phyloP scores from a whole-genome alignment of 2,113 vertebrate genomes.

The Strigops habroptila region DNA sequence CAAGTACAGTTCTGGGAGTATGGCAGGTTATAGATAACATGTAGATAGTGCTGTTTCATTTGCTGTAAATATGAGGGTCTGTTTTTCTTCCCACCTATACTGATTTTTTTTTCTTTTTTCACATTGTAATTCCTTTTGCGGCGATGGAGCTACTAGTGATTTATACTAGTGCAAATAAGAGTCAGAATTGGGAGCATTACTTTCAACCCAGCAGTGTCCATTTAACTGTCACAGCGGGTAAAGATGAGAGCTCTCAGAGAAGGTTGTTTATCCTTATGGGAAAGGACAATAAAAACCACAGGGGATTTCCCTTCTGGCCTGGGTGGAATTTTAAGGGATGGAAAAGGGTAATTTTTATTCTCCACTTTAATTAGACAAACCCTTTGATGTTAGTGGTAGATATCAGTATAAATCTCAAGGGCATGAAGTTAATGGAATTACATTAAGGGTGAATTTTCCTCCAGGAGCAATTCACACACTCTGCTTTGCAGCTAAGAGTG shows the following conservation, averaged over 20 bases:
- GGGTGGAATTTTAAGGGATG: conserved; percentile 40
- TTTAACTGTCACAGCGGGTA: conserved; percentile 58
- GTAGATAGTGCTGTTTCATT: background rate
- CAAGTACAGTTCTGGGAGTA: background rate
- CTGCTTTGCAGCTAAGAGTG: background rate
- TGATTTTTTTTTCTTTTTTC: background rate
- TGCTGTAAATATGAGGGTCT: background rate
- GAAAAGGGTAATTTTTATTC: conserved; percentile 55
- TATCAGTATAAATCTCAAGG: conserved; percentile 50
- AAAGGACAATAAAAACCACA: conserved; percentile 59
- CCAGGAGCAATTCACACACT: conserved; percentile 34
- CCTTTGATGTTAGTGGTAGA: conserved; percentile 47
- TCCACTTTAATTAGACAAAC: conserved; percentile 34
- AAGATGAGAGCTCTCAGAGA: conserved; percentile 44
- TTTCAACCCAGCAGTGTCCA: conserved; percentile 61
- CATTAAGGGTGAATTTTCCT: conserved; percentile 28
- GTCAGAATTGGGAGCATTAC: conserved; percentile 20
- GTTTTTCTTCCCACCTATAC: background rate
- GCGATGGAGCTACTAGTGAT: background rate
- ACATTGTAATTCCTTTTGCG: background rate
- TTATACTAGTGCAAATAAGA: conserved; percentile 42
- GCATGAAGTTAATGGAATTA: conserved; percentile 56
- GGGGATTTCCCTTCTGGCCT: conserved; percentile 42
- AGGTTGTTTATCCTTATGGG: conserved; percentile 53
- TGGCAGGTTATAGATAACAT: background rate